Evolutionary conservation across 2,888 invertebrate genomes (phyloP), one percentile per base, ranked within the genome.

Genomic region (Diarsia brunnea): DNA sequence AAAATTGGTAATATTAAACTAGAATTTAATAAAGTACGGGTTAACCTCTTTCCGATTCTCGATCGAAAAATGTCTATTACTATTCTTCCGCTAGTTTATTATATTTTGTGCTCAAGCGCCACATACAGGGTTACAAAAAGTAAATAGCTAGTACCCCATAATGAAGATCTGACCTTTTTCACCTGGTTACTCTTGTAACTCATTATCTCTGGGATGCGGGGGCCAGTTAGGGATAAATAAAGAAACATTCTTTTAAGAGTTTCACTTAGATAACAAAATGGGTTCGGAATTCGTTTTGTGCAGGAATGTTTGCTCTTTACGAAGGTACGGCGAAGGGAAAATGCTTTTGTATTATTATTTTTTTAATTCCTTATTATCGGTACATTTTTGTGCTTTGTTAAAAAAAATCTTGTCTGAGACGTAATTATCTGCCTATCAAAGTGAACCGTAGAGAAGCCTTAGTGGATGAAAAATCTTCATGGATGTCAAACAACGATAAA

Each of bases 111-210:
- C 43, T 64, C 53, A 27, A 64, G 45, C 45, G 55, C 49, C 43
- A 69, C 38, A 71, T 12, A 61, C 16, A 61, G 58, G 51, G 68
- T 77, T 63, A 16, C 43, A 45, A 55, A 69, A 53, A 77, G 70
- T 55, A 61, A 58, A 58, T 43, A 31, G 43, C n/a, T n/a, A n/a
- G 31, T n/a, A 49, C 53, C 68, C 68, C 68, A 49, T 81, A 85
- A 75, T 85, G 65, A 73, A 69, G 77, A 77, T 63, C 71, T 77
- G 73, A 81, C 82, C 82, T 81, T 77, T n/a, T 83, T 69, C 63
- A 81, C 77, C 78, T 81, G 85, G 82, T 81, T 85, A 74, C 82
- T 71, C 82, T 73, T 73, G 71, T 60, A 76, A 69, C 53, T 81
- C 77, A 73, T 77, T 85, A 83, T 77, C 51, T 76, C 67, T 12